phyloP scores from a whole-genome alignment of 2,888 invertebrate species.

The Myopa tessellatipennis region DNA sequence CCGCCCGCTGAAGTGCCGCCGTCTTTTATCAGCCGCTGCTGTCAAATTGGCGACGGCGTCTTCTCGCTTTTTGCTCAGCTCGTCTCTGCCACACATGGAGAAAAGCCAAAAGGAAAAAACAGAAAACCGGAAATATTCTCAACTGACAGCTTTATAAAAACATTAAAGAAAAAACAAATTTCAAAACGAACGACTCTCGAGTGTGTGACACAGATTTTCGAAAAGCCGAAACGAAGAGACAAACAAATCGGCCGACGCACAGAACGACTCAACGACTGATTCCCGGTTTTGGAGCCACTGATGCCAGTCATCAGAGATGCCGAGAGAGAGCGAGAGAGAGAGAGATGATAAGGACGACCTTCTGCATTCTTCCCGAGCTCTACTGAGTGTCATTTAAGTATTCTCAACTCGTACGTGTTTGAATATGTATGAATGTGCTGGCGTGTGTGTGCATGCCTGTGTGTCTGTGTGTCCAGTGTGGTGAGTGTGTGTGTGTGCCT shows the following conservation, averaged over 20 bases:
- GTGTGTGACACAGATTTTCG: background rate
- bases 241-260: background rate
- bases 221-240: background rate
- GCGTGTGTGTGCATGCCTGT: background rate
- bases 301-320: background rate
- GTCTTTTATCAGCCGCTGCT: background rate
- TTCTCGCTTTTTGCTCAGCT: background rate
- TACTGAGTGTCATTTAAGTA: background rate
- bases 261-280: background rate
- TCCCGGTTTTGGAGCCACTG: background rate
- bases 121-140: background rate
- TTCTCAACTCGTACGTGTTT: background rate
- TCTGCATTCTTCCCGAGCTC: background rate
- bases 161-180: background rate
- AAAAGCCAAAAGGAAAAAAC: slow-evolving; percentile 26
- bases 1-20: background rate
- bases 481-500: background rate
- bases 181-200: background rate
- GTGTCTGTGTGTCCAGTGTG: background rate
- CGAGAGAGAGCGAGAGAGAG: background rate
- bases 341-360: background rate
- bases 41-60: slow-evolving; percentile 14
- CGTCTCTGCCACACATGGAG: slow-evolving; percentile 18
- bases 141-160: slow-evolving; percentile 7
- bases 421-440: slow-evolving; percentile 25